Evolutionary conservation across 2,888 invertebrate genomes (phyloP).

Genomic region (Drosophila kuntzei): DNA sequence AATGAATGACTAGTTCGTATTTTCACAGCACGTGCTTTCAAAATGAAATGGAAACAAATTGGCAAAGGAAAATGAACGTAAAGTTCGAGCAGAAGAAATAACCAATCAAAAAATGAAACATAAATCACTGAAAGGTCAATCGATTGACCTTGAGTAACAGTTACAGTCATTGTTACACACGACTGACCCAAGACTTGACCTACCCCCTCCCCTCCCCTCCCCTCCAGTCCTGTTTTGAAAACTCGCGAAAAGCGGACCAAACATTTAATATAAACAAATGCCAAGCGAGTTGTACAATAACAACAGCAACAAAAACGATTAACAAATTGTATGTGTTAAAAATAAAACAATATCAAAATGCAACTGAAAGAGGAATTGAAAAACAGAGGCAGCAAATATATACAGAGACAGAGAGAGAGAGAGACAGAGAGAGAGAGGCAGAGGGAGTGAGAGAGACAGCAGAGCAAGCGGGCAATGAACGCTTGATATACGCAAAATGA

Average conservation of each 20-base stretch:
- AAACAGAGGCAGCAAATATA: constrained; percentile 14
- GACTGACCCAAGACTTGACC: constrained; percentile 10
- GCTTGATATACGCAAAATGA: constrained; percentile 76
- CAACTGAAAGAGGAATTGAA: constrained; percentile 39
- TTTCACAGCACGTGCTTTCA: constrained; percentile 36
- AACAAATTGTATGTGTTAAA: constrained; percentile 65
- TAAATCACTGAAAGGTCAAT: constrained; percentile 57
- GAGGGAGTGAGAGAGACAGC: constrained; percentile 24
- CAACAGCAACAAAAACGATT: constrained; percentile 49
- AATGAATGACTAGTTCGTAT: constrained; percentile 1
- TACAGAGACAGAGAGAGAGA: constrained; percentile 2
- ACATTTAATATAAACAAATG: constrained; percentile 49
- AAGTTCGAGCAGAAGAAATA: constrained; percentile 12
- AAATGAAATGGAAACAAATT: constrained; percentile 33
- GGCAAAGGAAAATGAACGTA: constrained; percentile 9
- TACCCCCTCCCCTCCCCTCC: background rate
- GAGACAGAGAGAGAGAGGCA: constrained; percentile 1
- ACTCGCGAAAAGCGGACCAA: constrained; percentile 21
- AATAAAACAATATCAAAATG: constrained; percentile 70
- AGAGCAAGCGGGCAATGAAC: constrained; percentile 77
- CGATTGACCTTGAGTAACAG: constrained; percentile 49
- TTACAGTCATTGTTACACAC: constrained; percentile 17
- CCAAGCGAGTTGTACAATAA: constrained; percentile 25
- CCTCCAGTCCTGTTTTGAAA: background rate
- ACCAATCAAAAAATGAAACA: constrained; percentile 36